phyloP scores from a whole-genome alignment of 2,797 vertebrate species.

The Amblyraja radiata region DNA sequence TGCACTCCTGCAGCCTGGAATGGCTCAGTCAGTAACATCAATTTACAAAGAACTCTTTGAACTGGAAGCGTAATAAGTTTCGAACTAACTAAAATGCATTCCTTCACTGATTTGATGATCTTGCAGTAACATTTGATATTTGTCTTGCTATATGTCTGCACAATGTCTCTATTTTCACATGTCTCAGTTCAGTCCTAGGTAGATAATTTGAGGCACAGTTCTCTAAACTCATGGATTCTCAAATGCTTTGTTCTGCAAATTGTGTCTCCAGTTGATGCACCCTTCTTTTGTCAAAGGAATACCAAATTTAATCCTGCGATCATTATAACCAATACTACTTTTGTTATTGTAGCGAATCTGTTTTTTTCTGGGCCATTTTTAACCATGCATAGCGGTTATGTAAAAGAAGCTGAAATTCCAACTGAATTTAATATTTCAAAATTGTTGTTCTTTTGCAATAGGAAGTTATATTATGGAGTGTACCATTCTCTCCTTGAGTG shows the following conservation, averaged over 20 bases:
- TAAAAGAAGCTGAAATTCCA: background rate
- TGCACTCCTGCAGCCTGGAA: no score
- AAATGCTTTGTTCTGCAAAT: background rate
- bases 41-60: no score
- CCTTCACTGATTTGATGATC: no score
- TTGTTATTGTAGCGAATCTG: background rate
- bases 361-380: background rate
- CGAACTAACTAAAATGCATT: no score
- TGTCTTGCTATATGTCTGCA: no score
- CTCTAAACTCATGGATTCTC: background rate
- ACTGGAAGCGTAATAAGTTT: no score
- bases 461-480: slow-evolving; percentile 77
- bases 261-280: background rate
- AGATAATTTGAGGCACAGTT: background rate
- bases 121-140: no score
- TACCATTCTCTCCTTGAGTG: slow-evolving; percentile 87
- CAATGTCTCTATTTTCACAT: no score
- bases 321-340: background rate
- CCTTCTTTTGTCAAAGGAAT: background rate
- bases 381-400: background rate
- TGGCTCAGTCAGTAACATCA: no score
- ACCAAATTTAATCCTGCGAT: background rate
- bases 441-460: slow-evolving; percentile 50
- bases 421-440: slow-evolving; percentile 19
- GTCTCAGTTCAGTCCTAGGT: background rate